A percentile compares a stretch with the other conserved stretches of the same genome.
Evolutionary conservation across 2,888 invertebrate species (phyloP).

Genomic region (Caradrina kadenii): DNA sequence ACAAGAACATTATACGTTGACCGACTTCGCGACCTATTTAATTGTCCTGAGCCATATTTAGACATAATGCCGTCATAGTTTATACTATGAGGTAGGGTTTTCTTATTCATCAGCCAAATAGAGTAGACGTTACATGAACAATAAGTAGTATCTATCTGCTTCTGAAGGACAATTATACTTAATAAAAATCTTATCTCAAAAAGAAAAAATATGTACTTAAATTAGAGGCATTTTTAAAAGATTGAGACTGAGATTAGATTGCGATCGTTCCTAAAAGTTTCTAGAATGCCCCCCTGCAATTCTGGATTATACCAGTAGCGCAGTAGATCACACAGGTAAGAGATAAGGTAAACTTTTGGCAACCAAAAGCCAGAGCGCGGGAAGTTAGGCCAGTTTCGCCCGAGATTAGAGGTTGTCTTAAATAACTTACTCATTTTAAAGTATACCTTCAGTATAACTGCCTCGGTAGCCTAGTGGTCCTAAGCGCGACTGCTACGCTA

Average conservation of each 20-base stretch:
- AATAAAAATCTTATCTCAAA: no score
- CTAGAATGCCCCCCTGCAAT: no score
- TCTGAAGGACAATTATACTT: no score
- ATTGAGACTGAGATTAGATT: no score
- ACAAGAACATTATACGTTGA: constrained; percentile 20
- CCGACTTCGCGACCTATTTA: constrained; percentile 39
- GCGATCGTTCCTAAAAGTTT: no score
- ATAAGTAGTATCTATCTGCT: no score
- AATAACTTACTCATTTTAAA: not conserved
- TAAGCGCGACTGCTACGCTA: no score
- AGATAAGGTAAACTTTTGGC: constrained; percentile 37
- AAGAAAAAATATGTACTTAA: no score
- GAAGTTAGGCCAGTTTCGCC: constrained; percentile 15
- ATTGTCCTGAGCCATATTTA: constrained; percentile 50
- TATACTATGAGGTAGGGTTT: not conserved
- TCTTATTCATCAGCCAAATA: constrained; percentile 5
- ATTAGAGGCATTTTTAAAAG: no score
- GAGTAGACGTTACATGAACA: not conserved
- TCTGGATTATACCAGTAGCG: not conserved
- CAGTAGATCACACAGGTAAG: constrained; percentile 2
- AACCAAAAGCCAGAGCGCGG: constrained; percentile 4
- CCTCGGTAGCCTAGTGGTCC: no score
- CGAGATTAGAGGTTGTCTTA: constrained; percentile 15
- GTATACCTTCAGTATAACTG: no score
- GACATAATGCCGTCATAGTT: constrained; percentile 37